Percentiles rank a stretch among this genome's conserved stretches.
Conservation (phyloP, 2,888 invertebrate species). For the Cyaniris semiargus region DNA sequence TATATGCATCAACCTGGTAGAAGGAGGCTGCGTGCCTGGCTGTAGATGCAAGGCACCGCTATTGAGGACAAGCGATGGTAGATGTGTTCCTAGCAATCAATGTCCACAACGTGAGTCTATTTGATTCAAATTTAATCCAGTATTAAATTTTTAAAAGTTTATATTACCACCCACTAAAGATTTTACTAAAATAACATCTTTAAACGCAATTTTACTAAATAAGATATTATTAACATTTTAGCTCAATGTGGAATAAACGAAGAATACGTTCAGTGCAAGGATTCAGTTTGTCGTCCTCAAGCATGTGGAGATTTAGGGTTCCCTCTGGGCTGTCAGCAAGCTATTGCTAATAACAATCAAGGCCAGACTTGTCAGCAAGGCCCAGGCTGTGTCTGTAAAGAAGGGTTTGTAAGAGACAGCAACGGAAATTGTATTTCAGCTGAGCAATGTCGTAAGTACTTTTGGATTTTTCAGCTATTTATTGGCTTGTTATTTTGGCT, state of each 20-base stretch:
- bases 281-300: slow-evolving; percentile 28
- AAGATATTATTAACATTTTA: neutral
- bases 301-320: slow-evolving; percentile 13
- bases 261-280: slow-evolving; percentile 27
- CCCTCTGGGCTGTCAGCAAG: slow-evolving; percentile 39
- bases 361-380: slow-evolving; percentile 43
- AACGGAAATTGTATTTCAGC: slow-evolving; percentile 47
- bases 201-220: too few relatives aligned
- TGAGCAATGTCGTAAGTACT: slow-evolving; percentile 43
- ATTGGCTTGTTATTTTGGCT: too few relatives aligned
- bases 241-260: slow-evolving; percentile 24
- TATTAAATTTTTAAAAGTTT: too few relatives aligned
- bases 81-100: slow-evolving; percentile 46
- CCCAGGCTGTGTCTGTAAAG: slow-evolving; percentile 52
- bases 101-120: slow-evolving; percentile 42
- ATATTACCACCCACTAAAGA: too few relatives aligned
- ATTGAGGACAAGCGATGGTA: slow-evolving; percentile 44
- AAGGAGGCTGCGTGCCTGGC: slow-evolving; percentile 38
- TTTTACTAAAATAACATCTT: too few relatives aligned
- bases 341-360: slow-evolving; percentile 47
- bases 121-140: too few relatives aligned
- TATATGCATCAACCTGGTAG: slow-evolving; percentile 45
- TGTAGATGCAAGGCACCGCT: slow-evolving; percentile 47
- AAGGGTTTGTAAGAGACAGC: slow-evolving; percentile 50
- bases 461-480: neutral